These are phyloP conservation scores for Colius striatus DNA, from an alignment of 2,113 vertebrate species.

Conservation along the genomic window DNA sequence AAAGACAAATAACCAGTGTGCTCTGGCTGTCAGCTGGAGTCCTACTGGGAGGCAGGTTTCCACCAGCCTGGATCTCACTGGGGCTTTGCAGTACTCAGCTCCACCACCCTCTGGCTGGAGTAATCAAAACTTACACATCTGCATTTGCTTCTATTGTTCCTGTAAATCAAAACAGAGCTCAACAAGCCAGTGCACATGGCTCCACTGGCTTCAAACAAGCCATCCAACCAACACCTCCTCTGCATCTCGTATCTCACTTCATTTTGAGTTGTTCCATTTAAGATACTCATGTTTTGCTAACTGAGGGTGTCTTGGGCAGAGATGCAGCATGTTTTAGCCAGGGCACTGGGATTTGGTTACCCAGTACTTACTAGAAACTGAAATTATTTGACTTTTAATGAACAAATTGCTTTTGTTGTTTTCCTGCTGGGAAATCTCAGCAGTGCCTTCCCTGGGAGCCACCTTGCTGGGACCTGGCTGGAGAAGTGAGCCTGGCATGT, in stretches of 20 bases:
- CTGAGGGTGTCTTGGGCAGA: neutral
- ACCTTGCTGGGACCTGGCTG: neutral
- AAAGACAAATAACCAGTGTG: neutral
- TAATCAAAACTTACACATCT: neutral
- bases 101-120: neutral
- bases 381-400: neutral
- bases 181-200: neutral
- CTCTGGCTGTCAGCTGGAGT: neutral
- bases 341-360: neutral
- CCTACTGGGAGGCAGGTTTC: neutral
- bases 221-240: neutral
- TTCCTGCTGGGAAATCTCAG: neutral
- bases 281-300: neutral
- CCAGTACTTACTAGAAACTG: neutral
- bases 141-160: neutral
- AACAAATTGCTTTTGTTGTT: neutral
- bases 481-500: neutral
- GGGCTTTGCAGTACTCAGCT: neutral
- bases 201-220: neutral
- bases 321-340: neutral
- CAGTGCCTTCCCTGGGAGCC: neutral
- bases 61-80: neutral
- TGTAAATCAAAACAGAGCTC: neutral
- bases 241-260: neutral
- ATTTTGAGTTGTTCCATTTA: neutral